phyloP scores from a whole-genome alignment of 2,113 vertebrate species.

The Brachionichthys hirsutus region DNA sequence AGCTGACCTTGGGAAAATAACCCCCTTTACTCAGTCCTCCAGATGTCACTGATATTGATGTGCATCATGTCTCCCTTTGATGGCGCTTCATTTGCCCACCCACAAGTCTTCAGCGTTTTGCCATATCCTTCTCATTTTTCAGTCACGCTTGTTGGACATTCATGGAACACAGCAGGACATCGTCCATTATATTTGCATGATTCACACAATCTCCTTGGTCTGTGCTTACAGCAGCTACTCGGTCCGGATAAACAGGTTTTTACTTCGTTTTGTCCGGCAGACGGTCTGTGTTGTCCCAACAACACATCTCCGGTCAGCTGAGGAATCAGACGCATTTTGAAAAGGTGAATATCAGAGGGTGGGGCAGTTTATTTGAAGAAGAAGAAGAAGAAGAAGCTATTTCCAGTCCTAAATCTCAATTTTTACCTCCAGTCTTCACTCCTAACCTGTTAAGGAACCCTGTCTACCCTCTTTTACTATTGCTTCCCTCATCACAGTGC shows the following conservation, averaged over 20 bases:
- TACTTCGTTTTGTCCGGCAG: slow-evolving; percentile 12
- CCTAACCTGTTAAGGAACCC: background rate
- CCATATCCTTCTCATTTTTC: slow-evolving; percentile 20
- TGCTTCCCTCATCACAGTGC: slow-evolving; percentile 32
- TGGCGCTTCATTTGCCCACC: slow-evolving; percentile 24
- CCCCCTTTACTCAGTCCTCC: slow-evolving; percentile 50
- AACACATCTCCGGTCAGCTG: slow-evolving; percentile 35
- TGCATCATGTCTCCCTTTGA: slow-evolving; percentile 47
- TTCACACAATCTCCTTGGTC: slow-evolving; percentile 7
- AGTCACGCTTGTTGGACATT: background rate
- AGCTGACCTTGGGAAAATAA: slow-evolving; percentile 71
- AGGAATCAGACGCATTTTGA: slow-evolving; percentile 43
- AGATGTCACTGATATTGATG: slow-evolving; percentile 62
- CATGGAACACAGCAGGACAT: slow-evolving; percentile 5
- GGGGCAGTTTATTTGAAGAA: slow-evolving; percentile 47
- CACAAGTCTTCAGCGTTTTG: slow-evolving; percentile 16
- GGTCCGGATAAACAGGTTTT: slow-evolving; percentile 27
- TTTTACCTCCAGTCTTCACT: too few species aligned
- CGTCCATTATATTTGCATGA: slow-evolving; percentile 4
- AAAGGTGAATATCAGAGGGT: slow-evolving; percentile 48
- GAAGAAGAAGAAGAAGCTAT: slow-evolving; percentile 31
- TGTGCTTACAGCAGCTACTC: background rate
- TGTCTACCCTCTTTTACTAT: slow-evolving; percentile 15
- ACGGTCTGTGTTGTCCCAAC: slow-evolving; percentile 23
- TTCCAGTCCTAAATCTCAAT: slow-evolving; percentile 9